Conservation (phyloP, 1,140 invertebrate genomes). For the Euwallacea fornicatus region DNA sequence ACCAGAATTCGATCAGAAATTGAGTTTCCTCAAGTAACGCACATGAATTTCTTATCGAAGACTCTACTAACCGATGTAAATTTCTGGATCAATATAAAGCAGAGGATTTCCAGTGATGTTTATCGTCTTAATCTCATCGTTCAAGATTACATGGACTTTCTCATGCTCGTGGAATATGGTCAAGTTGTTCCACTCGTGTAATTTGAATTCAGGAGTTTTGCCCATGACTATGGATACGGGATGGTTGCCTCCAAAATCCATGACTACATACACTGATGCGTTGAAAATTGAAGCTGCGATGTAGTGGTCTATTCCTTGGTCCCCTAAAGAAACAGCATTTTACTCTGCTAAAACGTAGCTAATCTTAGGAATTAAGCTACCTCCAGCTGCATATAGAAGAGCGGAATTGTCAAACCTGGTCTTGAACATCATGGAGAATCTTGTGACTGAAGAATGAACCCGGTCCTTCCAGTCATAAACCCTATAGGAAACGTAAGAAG, state of each 20-base stretch:
- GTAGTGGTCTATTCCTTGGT: constrained; percentile 75
- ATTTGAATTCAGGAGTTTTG: constrained; percentile 64
- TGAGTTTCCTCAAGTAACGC: too few relatives aligned
- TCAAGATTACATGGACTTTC: constrained; percentile 71
- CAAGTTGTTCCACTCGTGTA: constrained; percentile 85
- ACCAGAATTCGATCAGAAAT: too few relatives aligned
- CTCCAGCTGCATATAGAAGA: constrained; percentile 84
- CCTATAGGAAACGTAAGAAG: constrained; percentile 89
- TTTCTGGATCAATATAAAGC: constrained; percentile 89
- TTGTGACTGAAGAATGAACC: constrained; percentile 81
- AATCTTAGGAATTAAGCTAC: constrained; percentile 47
- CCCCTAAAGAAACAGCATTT: constrained; percentile 46
- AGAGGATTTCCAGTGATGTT: constrained; percentile 73
- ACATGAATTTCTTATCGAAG: too few relatives aligned
- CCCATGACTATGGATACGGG: constrained; percentile 67
- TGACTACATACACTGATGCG: constrained; percentile 74
- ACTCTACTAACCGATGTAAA: constrained; percentile 69
- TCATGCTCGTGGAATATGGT: constrained; percentile 80
- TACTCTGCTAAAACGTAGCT: not conserved
- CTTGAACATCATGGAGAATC: constrained; percentile 87
- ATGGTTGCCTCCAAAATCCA: constrained; percentile 80
- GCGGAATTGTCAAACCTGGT: constrained; percentile 85
- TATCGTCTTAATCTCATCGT: constrained; percentile 68
- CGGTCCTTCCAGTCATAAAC: constrained; percentile 92
- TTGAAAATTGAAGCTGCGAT: constrained; percentile 80